A percentile compares a stretch with the other conserved stretches of the same genome.
phyloP scores from a whole-genome alignment of 1,140 invertebrate genomes.

The Diuraphis noxia region DNA sequence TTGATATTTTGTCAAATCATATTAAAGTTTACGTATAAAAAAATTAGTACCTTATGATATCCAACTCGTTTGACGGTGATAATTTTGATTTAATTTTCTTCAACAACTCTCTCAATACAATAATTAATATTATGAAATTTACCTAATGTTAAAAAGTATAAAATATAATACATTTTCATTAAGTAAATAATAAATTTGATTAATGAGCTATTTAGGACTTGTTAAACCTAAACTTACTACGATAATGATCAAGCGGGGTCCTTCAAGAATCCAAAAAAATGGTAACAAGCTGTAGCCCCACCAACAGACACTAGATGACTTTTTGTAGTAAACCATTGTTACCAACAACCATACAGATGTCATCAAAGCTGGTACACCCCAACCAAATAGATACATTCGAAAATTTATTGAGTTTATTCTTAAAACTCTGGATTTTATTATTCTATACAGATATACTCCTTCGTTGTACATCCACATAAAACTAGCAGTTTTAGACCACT shows the following conservation, averaged over 20 bases:
- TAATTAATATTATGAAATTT: slow-evolving; percentile 42
- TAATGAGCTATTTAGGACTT: not conserved
- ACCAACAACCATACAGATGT: slow-evolving; percentile 73
- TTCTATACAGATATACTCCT: slow-evolving; percentile 84
- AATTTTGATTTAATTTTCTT: slow-evolving; percentile 49
- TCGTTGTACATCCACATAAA: slow-evolving; percentile 96
- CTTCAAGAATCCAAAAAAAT: slow-evolving; percentile 87
- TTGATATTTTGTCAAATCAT: not conserved
- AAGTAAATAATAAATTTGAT: not conserved
- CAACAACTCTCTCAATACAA: slow-evolving; percentile 30
- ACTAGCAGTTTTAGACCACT: slow-evolving; percentile 85
- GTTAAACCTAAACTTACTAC: slow-evolving; percentile 65
- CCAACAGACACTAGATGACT: slow-evolving; percentile 71
- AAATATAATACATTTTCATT: not conserved
- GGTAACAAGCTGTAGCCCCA: slow-evolving; percentile 79
- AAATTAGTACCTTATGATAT: slow-evolving; percentile 31
- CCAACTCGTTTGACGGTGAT: slow-evolving; percentile 33
- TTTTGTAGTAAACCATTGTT: slow-evolving; percentile 64
- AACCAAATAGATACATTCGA: slow-evolving; percentile 66
- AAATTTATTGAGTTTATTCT: slow-evolving; percentile 49
- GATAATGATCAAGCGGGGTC: slow-evolving; percentile 76
- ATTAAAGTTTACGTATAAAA: not conserved
- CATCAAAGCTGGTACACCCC: slow-evolving; percentile 77
- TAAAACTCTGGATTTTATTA: slow-evolving; percentile 68
- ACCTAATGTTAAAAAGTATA: not conserved